These are phyloP conservation scores for Halictus rubicundus DNA, from an alignment of 1,140 invertebrate genomes.

Conservation along the genomic window DNA sequence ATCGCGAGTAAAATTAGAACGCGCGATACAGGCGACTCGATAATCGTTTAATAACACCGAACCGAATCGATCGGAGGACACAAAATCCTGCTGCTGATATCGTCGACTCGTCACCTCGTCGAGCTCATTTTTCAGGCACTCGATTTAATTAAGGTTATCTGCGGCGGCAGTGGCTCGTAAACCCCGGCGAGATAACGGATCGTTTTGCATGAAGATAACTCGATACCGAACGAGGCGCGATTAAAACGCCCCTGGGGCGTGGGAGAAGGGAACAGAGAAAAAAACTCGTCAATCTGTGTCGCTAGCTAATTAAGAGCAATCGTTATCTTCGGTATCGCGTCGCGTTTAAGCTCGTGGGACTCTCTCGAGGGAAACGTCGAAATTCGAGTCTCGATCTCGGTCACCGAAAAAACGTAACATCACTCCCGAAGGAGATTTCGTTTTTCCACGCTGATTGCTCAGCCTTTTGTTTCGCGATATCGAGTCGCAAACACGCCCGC, in stretches of 20 bases:
- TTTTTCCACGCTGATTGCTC: background rate
- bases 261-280: background rate
- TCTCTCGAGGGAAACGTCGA: no score
- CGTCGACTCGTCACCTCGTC: conserved; percentile 15
- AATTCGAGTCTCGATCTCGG: no score
- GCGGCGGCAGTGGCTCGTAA: conserved; percentile 22
- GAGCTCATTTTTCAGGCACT: conserved; percentile 32
- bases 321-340: conserved; percentile 42
- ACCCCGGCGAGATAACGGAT: conserved; percentile 29
- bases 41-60: no score
- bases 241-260: background rate
- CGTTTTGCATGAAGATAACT: conserved; percentile 44
- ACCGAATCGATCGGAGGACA: no score
- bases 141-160: conserved; percentile 49
- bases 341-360: background rate
- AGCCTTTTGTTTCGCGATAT: no score
- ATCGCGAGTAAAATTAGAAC: no score
- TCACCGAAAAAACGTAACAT: no score
- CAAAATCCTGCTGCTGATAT: background rate
- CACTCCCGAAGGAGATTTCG: background rate
- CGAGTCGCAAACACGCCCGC: background rate
- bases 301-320: conserved; percentile 45
- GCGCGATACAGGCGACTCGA: no score
- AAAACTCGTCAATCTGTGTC: conserved; percentile 31
- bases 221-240: conserved; percentile 7